A percentile compares a stretch with the other conserved stretches of the same genome.
phyloP scores from a whole-genome alignment of 2,888 invertebrate species.

The Chesias legatella region DNA sequence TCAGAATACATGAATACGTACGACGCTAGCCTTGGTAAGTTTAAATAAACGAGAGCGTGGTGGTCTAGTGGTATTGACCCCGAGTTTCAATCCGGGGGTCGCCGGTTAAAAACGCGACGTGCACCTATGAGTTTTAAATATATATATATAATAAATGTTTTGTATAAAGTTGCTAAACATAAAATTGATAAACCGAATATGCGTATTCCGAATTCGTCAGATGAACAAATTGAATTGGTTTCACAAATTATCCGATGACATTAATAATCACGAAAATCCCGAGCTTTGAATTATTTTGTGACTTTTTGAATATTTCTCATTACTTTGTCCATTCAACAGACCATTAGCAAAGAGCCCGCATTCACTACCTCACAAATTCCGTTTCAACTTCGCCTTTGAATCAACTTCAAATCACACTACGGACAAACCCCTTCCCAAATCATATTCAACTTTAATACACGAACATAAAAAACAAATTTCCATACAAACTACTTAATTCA shows the following conservation, averaged over 20 bases:
- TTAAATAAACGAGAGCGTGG: too few species aligned
- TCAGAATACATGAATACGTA: conserved; percentile 98
- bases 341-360: conserved; percentile 6
- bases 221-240: conserved; percentile 1
- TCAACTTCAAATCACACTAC: conserved; percentile 8
- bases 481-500: conserved; percentile 10
- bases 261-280: too few species aligned
- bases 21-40: conserved; percentile 92
- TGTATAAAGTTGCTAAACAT: too few species aligned
- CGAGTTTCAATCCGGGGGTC: too few species aligned
- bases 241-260: background rate
- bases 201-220: too few species aligned
- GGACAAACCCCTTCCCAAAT: background rate
- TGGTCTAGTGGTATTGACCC: too few species aligned
- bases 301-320: background rate
- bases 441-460: conserved; percentile 7
- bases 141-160: too few species aligned
- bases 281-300: too few species aligned
- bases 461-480: conserved; percentile 9
- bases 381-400: conserved; percentile 6
- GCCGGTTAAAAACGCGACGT: too few species aligned
- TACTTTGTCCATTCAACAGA: conserved; percentile 5
- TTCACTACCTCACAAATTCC: conserved; percentile 6
- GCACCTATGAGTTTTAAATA: too few species aligned
- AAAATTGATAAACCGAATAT: too few species aligned